Evolutionary conservation across 2,888 invertebrate genomes (phyloP).

Genomic region (Orthosia gracilis): DNA sequence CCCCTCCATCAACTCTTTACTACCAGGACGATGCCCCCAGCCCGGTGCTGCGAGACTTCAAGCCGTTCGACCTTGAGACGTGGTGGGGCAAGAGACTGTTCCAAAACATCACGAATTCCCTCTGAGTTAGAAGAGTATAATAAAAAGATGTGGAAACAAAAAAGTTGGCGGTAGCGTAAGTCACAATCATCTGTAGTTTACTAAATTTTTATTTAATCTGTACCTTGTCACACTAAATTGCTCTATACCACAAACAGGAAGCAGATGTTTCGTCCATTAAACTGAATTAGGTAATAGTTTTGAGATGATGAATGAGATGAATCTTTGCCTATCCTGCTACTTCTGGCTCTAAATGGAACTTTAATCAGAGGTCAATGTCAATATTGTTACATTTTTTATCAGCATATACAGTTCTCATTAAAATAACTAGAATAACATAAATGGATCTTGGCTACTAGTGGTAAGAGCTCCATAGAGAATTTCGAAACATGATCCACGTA

Average conservation of each 20-base stretch:
- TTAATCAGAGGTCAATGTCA: slow-evolving; percentile 23
- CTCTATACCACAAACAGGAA: slow-evolving; percentile 31
- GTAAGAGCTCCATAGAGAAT: neutral
- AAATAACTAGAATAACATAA: neutral
- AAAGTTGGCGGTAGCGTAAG: slow-evolving; percentile 84
- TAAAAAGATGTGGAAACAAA: slow-evolving; percentile 71
- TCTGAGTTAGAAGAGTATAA: slow-evolving; percentile 80
- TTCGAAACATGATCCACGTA: neutral
- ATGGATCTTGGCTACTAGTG: neutral
- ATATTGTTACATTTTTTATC: neutral
- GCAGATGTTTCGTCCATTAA: slow-evolving; percentile 34
- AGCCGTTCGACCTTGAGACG: slow-evolving; percentile 97
- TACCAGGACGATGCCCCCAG: slow-evolving; percentile 94
- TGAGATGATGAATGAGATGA: slow-evolving; percentile 35
- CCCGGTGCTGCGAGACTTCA: slow-evolving; percentile 94
- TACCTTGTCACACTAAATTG: slow-evolving; percentile 11
- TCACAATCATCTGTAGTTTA: slow-evolving; percentile 90
- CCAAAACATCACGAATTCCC: slow-evolving; percentile 96
- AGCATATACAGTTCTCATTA: neutral
- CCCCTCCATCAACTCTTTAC: slow-evolving; percentile 90
- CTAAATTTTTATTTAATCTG: slow-evolving; percentile 80
- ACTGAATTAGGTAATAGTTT: slow-evolving; percentile 45
- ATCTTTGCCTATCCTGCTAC: slow-evolving; percentile 29
- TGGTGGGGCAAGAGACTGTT: slow-evolving; percentile 97
- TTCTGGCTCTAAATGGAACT: slow-evolving; percentile 33